phyloP scores from a whole-genome alignment of 2,113 vertebrate genomes.

The Dipodomys stephensi region DNA sequence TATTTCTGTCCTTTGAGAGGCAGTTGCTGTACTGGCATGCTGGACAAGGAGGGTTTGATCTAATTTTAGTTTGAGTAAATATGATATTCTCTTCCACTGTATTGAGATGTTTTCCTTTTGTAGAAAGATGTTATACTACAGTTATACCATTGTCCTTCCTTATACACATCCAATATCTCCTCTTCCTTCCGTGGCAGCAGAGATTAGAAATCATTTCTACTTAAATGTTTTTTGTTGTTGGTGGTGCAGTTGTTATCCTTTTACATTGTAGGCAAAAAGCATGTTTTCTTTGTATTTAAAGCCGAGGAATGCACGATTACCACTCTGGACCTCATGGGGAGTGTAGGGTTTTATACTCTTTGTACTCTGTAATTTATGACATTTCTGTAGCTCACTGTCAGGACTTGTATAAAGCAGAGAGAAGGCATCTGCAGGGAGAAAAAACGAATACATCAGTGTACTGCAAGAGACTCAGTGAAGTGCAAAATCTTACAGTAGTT shows the following conservation, averaged over 20 bases:
- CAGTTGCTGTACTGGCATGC: constrained; percentile 33
- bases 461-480: constrained; percentile 2
- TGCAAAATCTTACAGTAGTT: constrained; percentile 3
- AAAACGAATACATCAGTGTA: not conserved
- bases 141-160: constrained; percentile 34
- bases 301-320: constrained; percentile 58
- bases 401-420: constrained; percentile 61
- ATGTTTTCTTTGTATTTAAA: constrained; percentile 73
- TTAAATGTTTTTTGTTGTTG: not conserved
- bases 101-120: not conserved
- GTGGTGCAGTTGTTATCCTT: not conserved
- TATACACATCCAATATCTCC: not conserved
- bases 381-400: constrained; percentile 76
- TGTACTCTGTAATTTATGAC: constrained; percentile 81
- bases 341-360: constrained; percentile 77
- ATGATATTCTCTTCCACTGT: not conserved
- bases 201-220: constrained; percentile 19
- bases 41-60: constrained; percentile 20
- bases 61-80: constrained; percentile 56
- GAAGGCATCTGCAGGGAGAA: constrained; percentile 51
- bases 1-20: constrained; percentile 34
- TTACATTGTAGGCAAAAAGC: constrained; percentile 33
- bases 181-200: not conserved
- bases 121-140: not conserved
- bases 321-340: constrained; percentile 59